Evolutionary conservation across 1,140 invertebrate genomes (phyloP).

Genomic region (Eueides isabella): DNA sequence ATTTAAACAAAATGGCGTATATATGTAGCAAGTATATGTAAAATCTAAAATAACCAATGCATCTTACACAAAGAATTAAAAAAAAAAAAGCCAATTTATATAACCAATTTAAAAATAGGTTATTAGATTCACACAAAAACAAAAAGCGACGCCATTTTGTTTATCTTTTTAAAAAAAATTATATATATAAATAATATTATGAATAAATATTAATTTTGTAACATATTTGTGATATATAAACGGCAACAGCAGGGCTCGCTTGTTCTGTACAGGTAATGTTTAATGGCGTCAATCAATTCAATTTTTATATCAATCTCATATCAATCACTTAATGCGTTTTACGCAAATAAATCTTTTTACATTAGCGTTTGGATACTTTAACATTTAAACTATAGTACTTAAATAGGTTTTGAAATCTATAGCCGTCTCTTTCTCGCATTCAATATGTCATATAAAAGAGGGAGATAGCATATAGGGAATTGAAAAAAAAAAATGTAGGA

Average conservation of each 20-base stretch:
- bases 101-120: too few species aligned
- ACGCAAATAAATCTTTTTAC: slow-evolving; percentile 53
- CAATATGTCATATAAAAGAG: background rate
- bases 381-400: slow-evolving; percentile 2
- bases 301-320: slow-evolving; percentile 78
- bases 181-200: background rate
- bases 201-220: background rate
- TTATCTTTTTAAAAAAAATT: background rate
- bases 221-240: background rate
- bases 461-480: background rate
- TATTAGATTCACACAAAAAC: background rate
- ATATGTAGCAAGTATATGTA: too few species aligned
- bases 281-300: slow-evolving; percentile 77
- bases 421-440: background rate
- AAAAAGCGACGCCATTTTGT: background rate
- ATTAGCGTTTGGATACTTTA: slow-evolving; percentile 39
- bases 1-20: background rate
- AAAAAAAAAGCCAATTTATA: too few species aligned
- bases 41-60: too few species aligned
- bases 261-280: slow-evolving; percentile 55
- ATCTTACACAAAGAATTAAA: too few species aligned
- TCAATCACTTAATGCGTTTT: slow-evolving; percentile 64
- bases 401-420: background rate
- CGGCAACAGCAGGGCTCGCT: slow-evolving; percentile 49
- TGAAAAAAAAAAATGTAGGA: slow-evolving; percentile 2